Conservation (phyloP, 2,113 vertebrate species). For the Megaceryle torquata region DNA sequence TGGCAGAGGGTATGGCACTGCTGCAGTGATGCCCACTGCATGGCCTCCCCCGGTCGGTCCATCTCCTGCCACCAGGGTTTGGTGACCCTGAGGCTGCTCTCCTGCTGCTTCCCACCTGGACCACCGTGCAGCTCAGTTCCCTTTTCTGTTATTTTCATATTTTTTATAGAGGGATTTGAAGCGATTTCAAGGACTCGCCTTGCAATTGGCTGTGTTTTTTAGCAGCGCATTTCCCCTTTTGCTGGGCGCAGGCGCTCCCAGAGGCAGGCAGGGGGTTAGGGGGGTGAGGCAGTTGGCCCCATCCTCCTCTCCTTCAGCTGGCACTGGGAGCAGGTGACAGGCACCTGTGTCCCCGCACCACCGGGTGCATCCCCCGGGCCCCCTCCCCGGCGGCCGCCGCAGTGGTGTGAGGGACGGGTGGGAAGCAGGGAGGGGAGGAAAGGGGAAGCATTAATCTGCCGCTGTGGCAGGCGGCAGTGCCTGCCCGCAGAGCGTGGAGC, state of each 20-base stretch:
- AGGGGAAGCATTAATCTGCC: neutral
- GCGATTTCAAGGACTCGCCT: neutral
- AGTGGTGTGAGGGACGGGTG: neutral
- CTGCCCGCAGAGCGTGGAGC: neutral
- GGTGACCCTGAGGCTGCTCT: neutral
- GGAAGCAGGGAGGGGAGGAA: neutral
- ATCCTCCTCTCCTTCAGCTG: neutral
- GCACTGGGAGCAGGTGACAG: neutral
- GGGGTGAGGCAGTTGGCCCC: neutral
- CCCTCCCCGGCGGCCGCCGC: rapidly evolving
- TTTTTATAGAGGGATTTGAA: neutral
- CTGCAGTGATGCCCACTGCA: rapidly evolving
- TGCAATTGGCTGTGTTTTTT: neutral
- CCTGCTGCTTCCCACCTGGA: neutral
- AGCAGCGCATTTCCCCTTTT: neutral
- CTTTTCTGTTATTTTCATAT: neutral
- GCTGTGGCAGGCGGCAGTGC: neutral
- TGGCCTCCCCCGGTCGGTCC: rapidly evolving
- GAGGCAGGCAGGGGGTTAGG: neutral
- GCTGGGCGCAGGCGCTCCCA: neutral
- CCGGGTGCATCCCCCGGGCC: rapidly evolving
- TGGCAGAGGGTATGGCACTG: neutral
- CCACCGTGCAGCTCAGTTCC: neutral
- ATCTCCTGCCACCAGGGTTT: neutral
- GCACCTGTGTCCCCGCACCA: conserved; percentile 4